Conservation (phyloP, 2,113 vertebrate genomes). For the Lophura nycthemera region DNA sequence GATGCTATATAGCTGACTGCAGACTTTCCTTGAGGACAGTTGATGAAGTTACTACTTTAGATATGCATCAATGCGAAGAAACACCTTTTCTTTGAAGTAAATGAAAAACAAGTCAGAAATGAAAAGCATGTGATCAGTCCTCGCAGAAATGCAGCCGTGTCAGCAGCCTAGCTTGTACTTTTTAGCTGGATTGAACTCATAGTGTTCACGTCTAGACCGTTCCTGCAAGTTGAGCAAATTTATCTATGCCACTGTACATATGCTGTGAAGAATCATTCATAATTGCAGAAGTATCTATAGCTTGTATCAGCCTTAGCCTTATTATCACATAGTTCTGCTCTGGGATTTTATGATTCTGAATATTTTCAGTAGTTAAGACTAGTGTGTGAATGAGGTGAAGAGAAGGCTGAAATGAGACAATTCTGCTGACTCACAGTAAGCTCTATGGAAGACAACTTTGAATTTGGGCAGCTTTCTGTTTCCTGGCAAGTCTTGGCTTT, state of each 20-base stretch:
- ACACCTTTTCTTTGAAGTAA: background rate
- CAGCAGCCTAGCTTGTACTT: background rate
- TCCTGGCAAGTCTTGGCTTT: background rate
- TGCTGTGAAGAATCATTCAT: too few relatives aligned
- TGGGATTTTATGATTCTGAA: background rate
- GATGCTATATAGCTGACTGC: background rate
- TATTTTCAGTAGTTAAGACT: background rate
- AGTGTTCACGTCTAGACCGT: background rate
- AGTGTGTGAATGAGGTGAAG: background rate
- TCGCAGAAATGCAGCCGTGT: background rate
- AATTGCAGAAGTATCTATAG: background rate
- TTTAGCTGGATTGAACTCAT: background rate
- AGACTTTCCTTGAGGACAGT: background rate
- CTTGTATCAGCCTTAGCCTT: background rate
- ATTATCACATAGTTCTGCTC: background rate
- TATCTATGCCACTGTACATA: too few relatives aligned
- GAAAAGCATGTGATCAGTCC: too few relatives aligned
- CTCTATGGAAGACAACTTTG: background rate
- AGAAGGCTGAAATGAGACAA: background rate
- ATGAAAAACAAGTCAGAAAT: background rate
- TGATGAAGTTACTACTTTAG: background rate
- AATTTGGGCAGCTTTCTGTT: background rate
- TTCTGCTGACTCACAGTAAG: background rate
- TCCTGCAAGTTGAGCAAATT: background rate
- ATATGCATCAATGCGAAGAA: background rate